Evolutionary conservation across 1,140 invertebrate species (phyloP).

Genomic region (Polypedilum vanderplanki): DNA sequence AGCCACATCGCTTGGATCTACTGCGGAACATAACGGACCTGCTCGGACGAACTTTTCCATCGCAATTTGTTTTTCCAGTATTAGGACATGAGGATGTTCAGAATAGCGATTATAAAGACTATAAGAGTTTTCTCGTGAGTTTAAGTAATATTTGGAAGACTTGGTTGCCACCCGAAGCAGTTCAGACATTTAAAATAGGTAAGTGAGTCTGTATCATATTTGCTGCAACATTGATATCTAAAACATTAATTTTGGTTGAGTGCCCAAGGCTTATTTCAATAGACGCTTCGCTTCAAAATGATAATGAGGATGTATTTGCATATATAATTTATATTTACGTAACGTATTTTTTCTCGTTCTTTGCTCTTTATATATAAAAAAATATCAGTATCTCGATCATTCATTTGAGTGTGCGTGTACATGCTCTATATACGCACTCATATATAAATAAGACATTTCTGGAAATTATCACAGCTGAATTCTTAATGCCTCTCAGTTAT

Average conservation of each 20-base stretch:
- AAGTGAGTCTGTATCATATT: constrained; percentile 35
- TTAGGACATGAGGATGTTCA: constrained; percentile 71
- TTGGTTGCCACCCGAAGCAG: constrained; percentile 71
- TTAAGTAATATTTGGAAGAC: constrained; percentile 68
- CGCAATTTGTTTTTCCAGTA: constrained; percentile 75
- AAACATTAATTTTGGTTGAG: background rate
- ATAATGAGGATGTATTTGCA: constrained; percentile 25
- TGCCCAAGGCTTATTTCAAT: background rate
- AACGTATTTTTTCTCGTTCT: background rate
- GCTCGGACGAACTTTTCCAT: constrained; percentile 65
- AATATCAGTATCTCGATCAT: no score
- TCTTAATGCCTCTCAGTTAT: no score
- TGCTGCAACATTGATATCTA: background rate
- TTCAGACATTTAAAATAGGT: constrained; percentile 71
- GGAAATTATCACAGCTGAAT: no score
- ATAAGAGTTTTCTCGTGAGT: constrained; percentile 44
- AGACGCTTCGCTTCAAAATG: background rate
- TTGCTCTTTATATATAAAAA: background rate
- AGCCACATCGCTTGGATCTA: constrained; percentile 57
- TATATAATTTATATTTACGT: constrained; percentile 9
- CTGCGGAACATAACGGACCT: constrained; percentile 71
- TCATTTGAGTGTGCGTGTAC: no score
- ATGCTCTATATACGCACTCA: no score
- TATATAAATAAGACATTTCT: no score
- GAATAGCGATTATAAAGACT: constrained; percentile 42